Base-by-base conservation (phyloP, 2,113 vertebrate genomes). In the Calidris pygmaea region DNA sequence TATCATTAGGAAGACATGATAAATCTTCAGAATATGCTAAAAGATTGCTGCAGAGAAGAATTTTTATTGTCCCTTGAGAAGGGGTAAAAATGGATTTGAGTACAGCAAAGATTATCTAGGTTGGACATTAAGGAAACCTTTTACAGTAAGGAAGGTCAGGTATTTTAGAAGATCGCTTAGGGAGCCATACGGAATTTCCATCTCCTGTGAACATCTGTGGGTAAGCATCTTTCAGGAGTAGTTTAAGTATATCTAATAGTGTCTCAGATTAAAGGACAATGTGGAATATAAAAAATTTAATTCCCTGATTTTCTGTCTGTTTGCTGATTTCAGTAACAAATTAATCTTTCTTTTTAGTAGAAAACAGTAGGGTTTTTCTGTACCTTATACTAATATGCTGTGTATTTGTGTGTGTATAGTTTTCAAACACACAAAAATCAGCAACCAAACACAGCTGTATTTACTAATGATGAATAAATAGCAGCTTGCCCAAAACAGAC, bases 381-480 rank as follows among this genome's bases (percentile, higher is more conserved):
- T 87, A 74, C 63, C 48, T 68, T 86, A 84, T 2, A 13, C 32
- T 74, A 77, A 41, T 43, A 37, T 48, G 68, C 39, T 79, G 12
- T 73, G 52, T 62, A 63, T 76, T 34, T 86, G 34, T 50, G 23
- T 73, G 43, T 39, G 41, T 84, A 24, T 50, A 52, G n/a, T 93
- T 91, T 90, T 55, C 47, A 78, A 94, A 78, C 39, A 74, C 43
- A 75, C 23, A 79, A 50, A 94, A 91, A 72, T 88, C 60, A 34
- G 47, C 55, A 85, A 13, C 14, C 27, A 94, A 95, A 91, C 76
- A 89, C 79, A 97, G 72, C 85, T 93, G 79, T 86, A 85, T 93
- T 95, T 92, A 92, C 63, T 81, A 78, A 52, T 34, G 65, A 43
- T 65, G 65, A 79, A 77, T 89, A 86, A 94, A 84, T 52, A 93